Evolutionary conservation across 1,140 invertebrate species (phyloP).

Genomic region (Drosophila azteca): DNA sequence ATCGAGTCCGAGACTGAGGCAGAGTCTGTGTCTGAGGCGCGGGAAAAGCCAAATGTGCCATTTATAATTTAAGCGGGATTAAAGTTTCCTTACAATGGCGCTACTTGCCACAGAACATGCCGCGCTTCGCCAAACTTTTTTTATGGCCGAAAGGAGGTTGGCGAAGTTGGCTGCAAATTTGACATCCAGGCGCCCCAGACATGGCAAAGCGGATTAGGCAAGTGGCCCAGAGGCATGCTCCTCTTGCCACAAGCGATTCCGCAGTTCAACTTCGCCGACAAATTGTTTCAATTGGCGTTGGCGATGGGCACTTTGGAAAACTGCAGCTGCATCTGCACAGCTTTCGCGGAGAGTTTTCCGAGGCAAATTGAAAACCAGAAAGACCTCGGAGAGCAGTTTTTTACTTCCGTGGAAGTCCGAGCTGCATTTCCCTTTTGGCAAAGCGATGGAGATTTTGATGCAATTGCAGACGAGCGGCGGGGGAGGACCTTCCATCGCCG

Average conservation of each 20-base stretch:
- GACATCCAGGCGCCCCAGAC: slow-evolving; percentile 68
- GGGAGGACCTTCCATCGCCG: neutral
- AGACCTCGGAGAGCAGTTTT: slow-evolving; percentile 24
- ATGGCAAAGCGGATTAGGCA: slow-evolving; percentile 77
- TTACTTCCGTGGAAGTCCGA: slow-evolving; percentile 22
- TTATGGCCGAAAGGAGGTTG: slow-evolving; percentile 34
- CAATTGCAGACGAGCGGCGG: slow-evolving; percentile 10
- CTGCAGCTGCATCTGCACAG: neutral
- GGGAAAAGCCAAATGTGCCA: slow-evolving; percentile 71
- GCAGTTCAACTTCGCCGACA: slow-evolving; percentile 34
- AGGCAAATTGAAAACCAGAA: slow-evolving; percentile 37
- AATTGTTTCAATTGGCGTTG: slow-evolving; percentile 23
- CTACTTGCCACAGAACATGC: slow-evolving; percentile 73
- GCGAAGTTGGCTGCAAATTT: slow-evolving; percentile 68
- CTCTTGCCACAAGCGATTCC: slow-evolving; percentile 10
- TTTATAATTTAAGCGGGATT: slow-evolving; percentile 82
- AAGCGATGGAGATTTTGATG: slow-evolving; percentile 45
- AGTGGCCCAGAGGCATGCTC: slow-evolving; percentile 49
- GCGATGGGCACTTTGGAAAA: no score
- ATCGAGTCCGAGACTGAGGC: neutral
- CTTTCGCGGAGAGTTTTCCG: slow-evolving; percentile 26
- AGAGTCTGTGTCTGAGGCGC: neutral
- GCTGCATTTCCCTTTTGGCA: slow-evolving; percentile 43
- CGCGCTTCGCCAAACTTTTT: slow-evolving; percentile 76
- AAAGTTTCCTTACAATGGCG: slow-evolving; percentile 74